Base-by-base conservation (phyloP, 2,113 vertebrate species). In the Dicerorhinus sumatrensis region DNA sequence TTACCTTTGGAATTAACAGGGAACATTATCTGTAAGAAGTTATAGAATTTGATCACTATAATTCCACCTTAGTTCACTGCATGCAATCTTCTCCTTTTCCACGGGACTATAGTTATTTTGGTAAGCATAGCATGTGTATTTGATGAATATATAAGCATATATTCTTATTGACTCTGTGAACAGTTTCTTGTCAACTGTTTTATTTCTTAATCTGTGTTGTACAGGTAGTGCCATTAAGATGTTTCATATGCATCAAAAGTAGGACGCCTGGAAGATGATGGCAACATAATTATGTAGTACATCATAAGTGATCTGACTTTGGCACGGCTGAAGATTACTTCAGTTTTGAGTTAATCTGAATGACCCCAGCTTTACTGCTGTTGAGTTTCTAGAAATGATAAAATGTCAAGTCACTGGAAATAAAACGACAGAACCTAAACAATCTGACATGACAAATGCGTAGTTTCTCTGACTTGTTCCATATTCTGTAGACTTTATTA, bases 321-420 rank as follows among this genome's bases (percentile, higher is more conserved):
- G 97, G 86, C 87, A 98, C 60, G 96, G 82, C 56, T 97, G 95
- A 96, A 97, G 94, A 98, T 97, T 96, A 92, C 92, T 97, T 98
- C 88, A 96, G 91, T 96, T 98, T 98, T 91, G 96, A 94, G 98
- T 99, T 98, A 98, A 97, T 98, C 98, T 93, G 94, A 97, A 97
- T 98, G 97, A 98, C 98, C 98, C 87, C 48, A 12, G 69, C 86
- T 94, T 98, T 98, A 98, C 48, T 98, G 92, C 90, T 97, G 80
- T 77, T 97, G 95, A 96, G 95, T 98, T 98, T 98, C 89, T 91
- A 95, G 96, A 97, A 97, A 76, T 93, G 56, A 98, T 97, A 81
- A 98, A 98, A 98, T 98, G 76, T 80, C 94, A 98, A 95, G 62
- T 97, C 65, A 75, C 46, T 98, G 91, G 60, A 97, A 98, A 98